Evolutionary conservation across 64 coral and sea anemone genomes (phyloP), one percentile per base, ranked within the genome.

Genomic region (Stylophora pistillata): DNA sequence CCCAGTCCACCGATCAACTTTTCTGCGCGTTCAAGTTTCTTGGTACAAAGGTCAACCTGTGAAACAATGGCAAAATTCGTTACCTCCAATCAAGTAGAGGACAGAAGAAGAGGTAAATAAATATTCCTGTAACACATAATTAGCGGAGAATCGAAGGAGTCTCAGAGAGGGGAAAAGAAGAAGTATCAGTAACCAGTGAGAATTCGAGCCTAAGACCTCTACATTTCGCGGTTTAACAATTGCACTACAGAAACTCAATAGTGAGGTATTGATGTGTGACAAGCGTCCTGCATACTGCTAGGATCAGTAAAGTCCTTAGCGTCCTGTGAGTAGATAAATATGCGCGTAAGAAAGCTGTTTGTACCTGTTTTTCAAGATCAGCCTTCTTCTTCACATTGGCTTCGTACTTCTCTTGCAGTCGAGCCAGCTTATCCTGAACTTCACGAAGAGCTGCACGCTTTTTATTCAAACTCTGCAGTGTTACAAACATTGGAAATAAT

Each of bases 11-110:
- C 93, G 74, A 98, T 98, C 55, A 98, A 70, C 84, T 98, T 98
- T 64, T 98, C 96, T 77, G 96, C 96, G 74, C 96, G 93, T 26
- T 98, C 96, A 28, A 98, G 90, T 76, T 98, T 98, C 78, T 98
- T 98, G 16, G 96, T 92, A 93, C 96, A 98, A 57, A 98, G 89
- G 29, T 98, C 96, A 72, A 98, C 96, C 96, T 98, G 53, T 10
- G n/a, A 89, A 77, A 76, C 20, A 72, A n/a, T n/a, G 73, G 70
- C 15, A 9, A 55, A 61, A 27, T 60, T 13, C 18, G 23, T 54
- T 72, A 23, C 56, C 37, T 71, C 26, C 15, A 27, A 85, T 3
- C 23, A 47, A 69, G 58, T 14, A 47, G 37, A 47, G 37, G 37
- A 0, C 37, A 47, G 13, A 21, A 37, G 4, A 58, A 3, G 31